Conservation (phyloP, 2,888 invertebrate species). For the Diadromus collaris region DNA sequence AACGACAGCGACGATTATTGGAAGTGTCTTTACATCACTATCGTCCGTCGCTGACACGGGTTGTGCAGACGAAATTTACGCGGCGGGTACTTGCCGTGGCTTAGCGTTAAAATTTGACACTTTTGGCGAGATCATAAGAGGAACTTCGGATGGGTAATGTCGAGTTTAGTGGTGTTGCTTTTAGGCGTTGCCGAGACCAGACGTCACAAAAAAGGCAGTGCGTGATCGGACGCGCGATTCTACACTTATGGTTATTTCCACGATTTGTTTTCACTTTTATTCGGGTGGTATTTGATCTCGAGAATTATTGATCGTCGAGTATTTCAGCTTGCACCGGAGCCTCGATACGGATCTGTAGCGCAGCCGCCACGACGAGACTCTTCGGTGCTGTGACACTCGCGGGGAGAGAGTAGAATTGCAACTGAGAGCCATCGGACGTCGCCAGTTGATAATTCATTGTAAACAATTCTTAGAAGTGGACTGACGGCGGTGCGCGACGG, state of each 20-base stretch:
- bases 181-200: background rate
- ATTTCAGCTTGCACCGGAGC: background rate
- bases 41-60: background rate
- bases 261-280: background rate
- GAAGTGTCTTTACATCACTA: conserved; percentile 11
- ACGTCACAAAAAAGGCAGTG: background rate
- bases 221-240: background rate
- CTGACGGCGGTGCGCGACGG: conserved; percentile 12
- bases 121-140: background rate
- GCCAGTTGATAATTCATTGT: conserved; percentile 65
- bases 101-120: background rate
- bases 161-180: background rate
- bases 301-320: background rate
- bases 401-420: conserved; percentile 53
- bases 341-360: background rate
- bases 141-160: no score
- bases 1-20: conserved; percentile 11
- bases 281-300: background rate
- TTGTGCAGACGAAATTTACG: background rate
- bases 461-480: conserved; percentile 63
- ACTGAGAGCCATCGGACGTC: conserved; percentile 58
- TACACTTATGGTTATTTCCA: background rate
- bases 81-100: background rate
- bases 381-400: conserved; percentile 20
- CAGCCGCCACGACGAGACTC: conserved; percentile 17